phyloP scores from a whole-genome alignment of 2,113 vertebrate species.

The Calidris pygmaea region DNA sequence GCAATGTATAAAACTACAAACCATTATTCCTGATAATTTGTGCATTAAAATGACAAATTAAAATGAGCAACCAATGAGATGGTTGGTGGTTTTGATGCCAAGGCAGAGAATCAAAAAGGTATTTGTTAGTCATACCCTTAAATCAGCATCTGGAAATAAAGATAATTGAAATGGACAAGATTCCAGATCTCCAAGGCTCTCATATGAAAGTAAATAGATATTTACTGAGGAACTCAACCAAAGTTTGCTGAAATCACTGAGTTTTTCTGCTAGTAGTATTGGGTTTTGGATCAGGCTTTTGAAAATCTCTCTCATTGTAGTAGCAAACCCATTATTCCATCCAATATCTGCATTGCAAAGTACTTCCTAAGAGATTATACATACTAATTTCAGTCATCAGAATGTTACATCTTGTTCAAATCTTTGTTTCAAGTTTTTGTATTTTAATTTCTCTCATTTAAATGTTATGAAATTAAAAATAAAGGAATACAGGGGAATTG shows the following conservation, averaged over 20 bases:
- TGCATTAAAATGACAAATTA: not conserved
- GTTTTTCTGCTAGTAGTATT: not conserved
- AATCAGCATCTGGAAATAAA: conserved; percentile 46
- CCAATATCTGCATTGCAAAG: not conserved
- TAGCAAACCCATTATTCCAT: not conserved
- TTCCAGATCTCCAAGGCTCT: not conserved
- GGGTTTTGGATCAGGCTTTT: not conserved
- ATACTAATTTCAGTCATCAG: not conserved
- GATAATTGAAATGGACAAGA: not conserved
- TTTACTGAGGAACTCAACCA: not conserved
- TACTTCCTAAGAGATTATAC: not conserved
- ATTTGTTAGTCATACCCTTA: not conserved
- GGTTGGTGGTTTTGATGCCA: not conserved
- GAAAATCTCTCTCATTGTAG: not conserved
- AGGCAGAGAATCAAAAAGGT: not conserved
- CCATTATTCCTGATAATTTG: conserved; percentile 1
- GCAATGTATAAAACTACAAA: not conserved
- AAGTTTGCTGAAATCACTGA: not conserved
- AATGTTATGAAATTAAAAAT: not conserved
- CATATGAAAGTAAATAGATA: not conserved
- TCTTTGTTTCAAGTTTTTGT: not conserved
- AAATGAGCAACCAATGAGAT: not conserved
- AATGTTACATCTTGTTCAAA: not conserved
- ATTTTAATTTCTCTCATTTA: not conserved
- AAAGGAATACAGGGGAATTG: not conserved